These are phyloP conservation scores for Cryptus viduatorius DNA, from an alignment of 2,888 invertebrate genomes.

Conservation along the genomic window DNA sequence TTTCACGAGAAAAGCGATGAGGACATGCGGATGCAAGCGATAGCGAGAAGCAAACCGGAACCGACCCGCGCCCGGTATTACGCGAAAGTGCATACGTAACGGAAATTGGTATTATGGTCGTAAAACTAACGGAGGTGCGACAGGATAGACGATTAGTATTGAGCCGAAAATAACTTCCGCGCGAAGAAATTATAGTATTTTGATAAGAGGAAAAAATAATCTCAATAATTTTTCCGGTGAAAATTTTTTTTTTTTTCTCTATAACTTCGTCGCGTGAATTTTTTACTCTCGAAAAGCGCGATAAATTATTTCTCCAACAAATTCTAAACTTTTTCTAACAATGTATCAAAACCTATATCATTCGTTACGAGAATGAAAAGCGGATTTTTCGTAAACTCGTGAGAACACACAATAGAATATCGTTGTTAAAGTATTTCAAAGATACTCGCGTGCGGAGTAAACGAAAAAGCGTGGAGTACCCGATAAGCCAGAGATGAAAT, in stretches of 20 bases:
- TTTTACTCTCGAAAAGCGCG: neutral
- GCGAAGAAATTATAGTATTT: neutral
- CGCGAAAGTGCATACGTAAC: conserved; percentile 10
- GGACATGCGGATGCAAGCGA: conserved; percentile 2
- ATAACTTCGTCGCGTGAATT: neutral
- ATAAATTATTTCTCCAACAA: neutral
- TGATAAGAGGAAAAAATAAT: neutral
- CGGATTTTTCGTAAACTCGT: neutral
- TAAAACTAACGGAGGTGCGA: neutral
- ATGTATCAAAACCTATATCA: no score
- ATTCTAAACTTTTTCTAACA: neutral
- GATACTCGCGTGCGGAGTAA: conserved; percentile 16
- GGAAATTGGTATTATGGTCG: conserved; percentile 32
- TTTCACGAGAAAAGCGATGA: conserved; percentile 7
- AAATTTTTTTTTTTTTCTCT: neutral
- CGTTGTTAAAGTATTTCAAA: neutral
- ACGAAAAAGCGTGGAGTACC: conserved; percentile 34
- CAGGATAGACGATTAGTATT: neutral
- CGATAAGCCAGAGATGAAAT: conserved; percentile 54
- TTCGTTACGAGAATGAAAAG: neutral
- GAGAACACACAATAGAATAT: neutral
- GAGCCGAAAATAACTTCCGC: neutral
- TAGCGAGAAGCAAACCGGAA: neutral
- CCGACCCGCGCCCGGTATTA: neutral
- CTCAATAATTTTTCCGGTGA: neutral